Conservation (phyloP, 2,888 invertebrate genomes). For the Lasioglossum lativentre region DNA sequence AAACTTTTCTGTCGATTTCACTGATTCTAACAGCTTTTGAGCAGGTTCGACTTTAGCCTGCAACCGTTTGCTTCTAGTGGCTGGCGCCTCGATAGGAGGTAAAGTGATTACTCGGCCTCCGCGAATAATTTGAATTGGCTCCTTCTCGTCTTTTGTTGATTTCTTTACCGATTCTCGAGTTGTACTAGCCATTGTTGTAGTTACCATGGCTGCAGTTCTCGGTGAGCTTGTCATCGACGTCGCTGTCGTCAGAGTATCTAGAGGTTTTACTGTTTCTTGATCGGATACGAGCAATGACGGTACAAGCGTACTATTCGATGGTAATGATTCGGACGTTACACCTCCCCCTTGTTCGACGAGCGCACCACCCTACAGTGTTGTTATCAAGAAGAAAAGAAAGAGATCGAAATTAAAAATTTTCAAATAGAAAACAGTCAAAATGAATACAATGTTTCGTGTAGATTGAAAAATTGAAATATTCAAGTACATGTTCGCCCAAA, state of each 20-base stretch:
- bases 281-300: constrained; percentile 52
- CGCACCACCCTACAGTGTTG: constrained; percentile 66
- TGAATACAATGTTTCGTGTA: background rate
- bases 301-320: constrained; percentile 39
- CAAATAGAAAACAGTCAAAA: background rate
- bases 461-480: constrained; percentile 7
- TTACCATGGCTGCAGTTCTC: constrained; percentile 16
- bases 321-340: constrained; percentile 54
- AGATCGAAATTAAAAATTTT: background rate
- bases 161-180: constrained; percentile 80
- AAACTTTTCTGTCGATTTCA: constrained; percentile 68
- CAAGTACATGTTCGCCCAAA: constrained; percentile 76
- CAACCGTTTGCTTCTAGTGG: constrained; percentile 90
- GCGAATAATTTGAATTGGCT: constrained; percentile 90
- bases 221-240: constrained; percentile 23
- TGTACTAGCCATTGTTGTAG: constrained; percentile 26
- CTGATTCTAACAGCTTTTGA: constrained; percentile 55
- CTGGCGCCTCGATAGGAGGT: constrained; percentile 93
- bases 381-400: background rate
- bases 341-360: constrained; percentile 66
- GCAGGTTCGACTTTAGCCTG: constrained; percentile 75
- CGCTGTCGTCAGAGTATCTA: constrained; percentile 12
- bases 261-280: constrained; percentile 34
- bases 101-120: constrained; percentile 92
- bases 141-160: constrained; percentile 82